These are phyloP conservation scores for Rhadinocentrus ornatus DNA, from an alignment of 2,797 vertebrate genomes.

Conservation along the genomic window DNA sequence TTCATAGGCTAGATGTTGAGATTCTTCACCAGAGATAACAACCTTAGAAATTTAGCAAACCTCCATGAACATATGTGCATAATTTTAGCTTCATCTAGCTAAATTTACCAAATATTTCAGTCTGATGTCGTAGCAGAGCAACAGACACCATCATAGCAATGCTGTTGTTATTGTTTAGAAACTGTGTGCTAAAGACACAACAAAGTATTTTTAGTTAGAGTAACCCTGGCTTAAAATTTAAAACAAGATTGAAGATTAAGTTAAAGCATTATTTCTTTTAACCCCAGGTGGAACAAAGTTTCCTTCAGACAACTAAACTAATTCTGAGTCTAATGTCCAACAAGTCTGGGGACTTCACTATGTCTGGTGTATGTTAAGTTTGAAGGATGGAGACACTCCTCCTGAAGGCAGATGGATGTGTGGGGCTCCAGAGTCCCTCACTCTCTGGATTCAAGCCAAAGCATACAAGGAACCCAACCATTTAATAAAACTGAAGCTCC, in stretches of 20 bases:
- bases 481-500: slow-evolving; percentile 62
- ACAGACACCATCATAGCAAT: background rate
- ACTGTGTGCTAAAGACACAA: background rate
- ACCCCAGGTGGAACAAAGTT: slow-evolving; percentile 2
- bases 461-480: slow-evolving; percentile 51
- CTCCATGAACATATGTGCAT: background rate
- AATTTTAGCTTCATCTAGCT: no score
- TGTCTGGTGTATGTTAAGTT: slow-evolving; percentile 32
- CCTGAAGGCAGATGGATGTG: slow-evolving; percentile 27
- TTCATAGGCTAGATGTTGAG: background rate
- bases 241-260: background rate
- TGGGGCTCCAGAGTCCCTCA: slow-evolving; percentile 34
- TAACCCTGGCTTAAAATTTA: background rate
- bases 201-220: no score
- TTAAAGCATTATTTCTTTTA: slow-evolving; percentile 11
- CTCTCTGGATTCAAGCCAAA: slow-evolving; percentile 64
- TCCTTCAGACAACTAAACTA: slow-evolving; percentile 20
- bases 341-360: slow-evolving; percentile 3
- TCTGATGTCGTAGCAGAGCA: background rate
- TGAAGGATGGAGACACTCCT: slow-evolving; percentile 29
- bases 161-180: background rate
- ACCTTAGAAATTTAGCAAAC: no score
- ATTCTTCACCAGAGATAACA: no score
- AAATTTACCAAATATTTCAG: background rate
- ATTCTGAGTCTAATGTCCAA: slow-evolving; percentile 13